These are phyloP conservation scores for Lycia hirtaria DNA, from an alignment of 2,888 invertebrate species.

Conservation along the genomic window DNA sequence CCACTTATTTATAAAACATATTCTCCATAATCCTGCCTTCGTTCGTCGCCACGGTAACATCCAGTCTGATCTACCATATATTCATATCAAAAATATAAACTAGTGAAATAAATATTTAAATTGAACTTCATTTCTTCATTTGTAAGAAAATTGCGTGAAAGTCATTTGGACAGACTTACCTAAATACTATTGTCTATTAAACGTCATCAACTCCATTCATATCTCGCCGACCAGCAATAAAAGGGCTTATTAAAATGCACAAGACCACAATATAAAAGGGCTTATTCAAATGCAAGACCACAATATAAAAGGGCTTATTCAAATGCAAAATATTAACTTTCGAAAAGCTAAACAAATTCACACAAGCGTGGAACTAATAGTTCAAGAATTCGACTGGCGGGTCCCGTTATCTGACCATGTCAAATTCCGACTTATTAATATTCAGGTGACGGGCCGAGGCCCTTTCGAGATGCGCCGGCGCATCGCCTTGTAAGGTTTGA, in stretches of 20 bases:
- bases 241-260: not conserved
- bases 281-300: not conserved
- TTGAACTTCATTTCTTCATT: not conserved
- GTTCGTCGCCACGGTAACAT: not conserved
- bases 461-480: slow-evolving; percentile 30
- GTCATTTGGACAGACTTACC: not conserved
- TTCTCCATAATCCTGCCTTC: not conserved
- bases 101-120: not conserved
- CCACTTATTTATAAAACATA: not conserved
- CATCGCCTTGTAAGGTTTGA: slow-evolving; percentile 12
- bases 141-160: not conserved
- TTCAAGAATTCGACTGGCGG: slow-evolving; percentile 32
- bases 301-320: slow-evolving; percentile 11
- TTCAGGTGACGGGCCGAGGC: slow-evolving; percentile 34
- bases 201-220: too few relatives aligned
- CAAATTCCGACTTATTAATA: slow-evolving; percentile 37
- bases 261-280: not conserved
- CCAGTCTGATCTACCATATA: not conserved
- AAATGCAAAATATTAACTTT: slow-evolving; percentile 27
- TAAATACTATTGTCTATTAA: not conserved
- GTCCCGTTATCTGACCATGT: slow-evolving; percentile 39
- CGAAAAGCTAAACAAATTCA: slow-evolving; percentile 21
- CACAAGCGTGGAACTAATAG: slow-evolving; percentile 26
- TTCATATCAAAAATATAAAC: not conserved
- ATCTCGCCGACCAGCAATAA: too few relatives aligned